phyloP scores from a whole-genome alignment of 2,113 vertebrate genomes.

The Ardeotis arabs region DNA sequence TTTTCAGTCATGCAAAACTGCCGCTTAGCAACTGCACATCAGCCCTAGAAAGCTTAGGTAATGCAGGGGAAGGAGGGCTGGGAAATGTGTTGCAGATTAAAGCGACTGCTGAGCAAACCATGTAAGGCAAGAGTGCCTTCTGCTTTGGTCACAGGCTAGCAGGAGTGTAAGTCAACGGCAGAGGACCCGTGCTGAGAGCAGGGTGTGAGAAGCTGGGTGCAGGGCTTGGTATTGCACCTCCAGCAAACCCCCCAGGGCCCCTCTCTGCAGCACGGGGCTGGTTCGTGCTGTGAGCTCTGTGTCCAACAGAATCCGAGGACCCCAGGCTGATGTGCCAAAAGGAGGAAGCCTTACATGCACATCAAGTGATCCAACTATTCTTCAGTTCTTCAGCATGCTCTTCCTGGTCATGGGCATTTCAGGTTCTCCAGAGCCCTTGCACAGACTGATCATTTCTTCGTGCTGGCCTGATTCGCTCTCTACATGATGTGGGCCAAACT shows the following conservation, averaged over 20 bases:
- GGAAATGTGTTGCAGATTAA: background rate
- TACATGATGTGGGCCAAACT: background rate
- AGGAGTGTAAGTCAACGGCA: background rate
- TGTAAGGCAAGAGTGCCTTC: background rate
- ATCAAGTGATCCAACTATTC: background rate
- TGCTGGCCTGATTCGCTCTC: background rate
- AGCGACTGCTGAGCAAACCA: background rate
- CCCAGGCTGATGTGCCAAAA: rapidly evolving
- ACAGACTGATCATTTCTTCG: background rate
- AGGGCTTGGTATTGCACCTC: background rate
- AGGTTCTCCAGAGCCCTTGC: background rate
- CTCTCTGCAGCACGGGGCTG: background rate
- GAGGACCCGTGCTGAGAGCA: rapidly evolving
- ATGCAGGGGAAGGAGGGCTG: background rate
- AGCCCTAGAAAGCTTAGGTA: constrained; percentile 4
- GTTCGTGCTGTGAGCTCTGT: background rate
- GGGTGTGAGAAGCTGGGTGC: background rate
- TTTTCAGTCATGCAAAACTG: constrained; percentile 26
- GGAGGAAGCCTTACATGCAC: rapidly evolving
- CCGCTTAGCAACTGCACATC: constrained; percentile 21
- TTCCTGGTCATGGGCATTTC: background rate
- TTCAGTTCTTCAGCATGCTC: background rate
- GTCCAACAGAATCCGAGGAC: rapidly evolving
- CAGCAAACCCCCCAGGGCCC: background rate
- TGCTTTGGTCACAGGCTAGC: background rate